Percentiles rank a stretch among this genome's conserved stretches.
phyloP scores from a whole-genome alignment of 2,888 invertebrate species.

The Acronicta leporina region DNA sequence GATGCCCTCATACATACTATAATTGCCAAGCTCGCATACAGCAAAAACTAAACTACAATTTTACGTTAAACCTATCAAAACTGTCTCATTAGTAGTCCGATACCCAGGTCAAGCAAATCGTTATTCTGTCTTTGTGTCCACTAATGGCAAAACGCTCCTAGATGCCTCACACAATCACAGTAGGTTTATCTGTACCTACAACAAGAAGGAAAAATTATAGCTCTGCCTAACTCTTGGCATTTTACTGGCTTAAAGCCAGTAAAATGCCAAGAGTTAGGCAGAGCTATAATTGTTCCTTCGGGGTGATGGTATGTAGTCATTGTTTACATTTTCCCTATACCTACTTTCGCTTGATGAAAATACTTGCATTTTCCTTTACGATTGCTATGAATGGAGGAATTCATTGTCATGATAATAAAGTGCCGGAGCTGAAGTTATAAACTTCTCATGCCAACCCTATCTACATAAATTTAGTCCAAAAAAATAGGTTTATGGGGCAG shows the following conservation, averaged over 20 bases:
- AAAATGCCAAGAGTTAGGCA: too few species aligned
- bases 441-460: constrained; percentile 73
- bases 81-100: constrained; percentile 5
- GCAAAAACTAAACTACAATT: constrained; percentile 13
- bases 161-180: too few species aligned
- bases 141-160: too few species aligned
- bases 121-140: too few species aligned
- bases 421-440: constrained; percentile 54
- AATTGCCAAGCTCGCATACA: constrained; percentile 9
- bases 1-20: constrained; percentile 4
- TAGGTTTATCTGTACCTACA: too few species aligned
- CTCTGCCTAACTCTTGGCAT: too few species aligned
- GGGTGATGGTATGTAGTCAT: too few species aligned
- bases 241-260: too few species aligned
- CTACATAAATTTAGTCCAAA: constrained; percentile 76
- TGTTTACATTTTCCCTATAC: constrained; percentile 29
- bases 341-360: constrained; percentile 20
- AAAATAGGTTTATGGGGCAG: constrained; percentile 79
- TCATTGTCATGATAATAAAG: constrained; percentile 50
- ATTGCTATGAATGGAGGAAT: constrained; percentile 45
- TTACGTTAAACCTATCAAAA: constrained; percentile 15
- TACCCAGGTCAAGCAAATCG: too few species aligned
- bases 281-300: too few species aligned
- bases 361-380: constrained; percentile 32
- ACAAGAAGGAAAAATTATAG: too few species aligned